Evolutionary conservation across 23 tunicate genomes (phyloP).

Genomic region (Trididemnum miniatum): DNA sequence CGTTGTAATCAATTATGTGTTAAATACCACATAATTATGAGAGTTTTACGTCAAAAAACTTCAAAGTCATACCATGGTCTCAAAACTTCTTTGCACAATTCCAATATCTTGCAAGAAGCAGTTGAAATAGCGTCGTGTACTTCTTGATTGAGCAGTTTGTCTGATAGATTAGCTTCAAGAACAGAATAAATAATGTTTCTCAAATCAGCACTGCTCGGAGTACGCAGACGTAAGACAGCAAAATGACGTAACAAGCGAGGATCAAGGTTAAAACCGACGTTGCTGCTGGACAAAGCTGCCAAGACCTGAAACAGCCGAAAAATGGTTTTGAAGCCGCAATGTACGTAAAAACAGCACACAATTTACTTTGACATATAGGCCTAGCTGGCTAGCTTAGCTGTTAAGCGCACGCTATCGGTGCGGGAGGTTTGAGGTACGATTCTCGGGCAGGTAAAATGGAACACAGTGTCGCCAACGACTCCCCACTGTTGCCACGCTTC

Average conservation of each 20-base stretch:
- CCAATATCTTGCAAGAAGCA: constrained; percentile 67
- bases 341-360: no score
- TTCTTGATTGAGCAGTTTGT: constrained; percentile 66
- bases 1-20: no score
- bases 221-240: constrained; percentile 75
- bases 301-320: constrained; percentile 72
- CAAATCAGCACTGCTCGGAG: constrained; percentile 61
- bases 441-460: no score
- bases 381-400: no score
- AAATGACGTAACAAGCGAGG: constrained; percentile 89
- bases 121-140: constrained; percentile 65
- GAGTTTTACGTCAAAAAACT: no score
- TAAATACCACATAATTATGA: background rate
- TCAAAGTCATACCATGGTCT: constrained; percentile 58
- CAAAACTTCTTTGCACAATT: constrained; percentile 64
- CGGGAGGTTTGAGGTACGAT: no score
- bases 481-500: no score
- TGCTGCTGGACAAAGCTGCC: constrained; percentile 67
- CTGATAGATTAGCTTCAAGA: constrained; percentile 80
- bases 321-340: no score
- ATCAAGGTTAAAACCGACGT: constrained; percentile 50
- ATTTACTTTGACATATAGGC: no score
- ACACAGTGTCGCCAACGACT: no score
- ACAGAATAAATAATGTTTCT: constrained; percentile 73
- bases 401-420: no score